Base-by-base conservation (phyloP, 64 coral and sea anemone species). In the Orbicella faveolata region DNA sequence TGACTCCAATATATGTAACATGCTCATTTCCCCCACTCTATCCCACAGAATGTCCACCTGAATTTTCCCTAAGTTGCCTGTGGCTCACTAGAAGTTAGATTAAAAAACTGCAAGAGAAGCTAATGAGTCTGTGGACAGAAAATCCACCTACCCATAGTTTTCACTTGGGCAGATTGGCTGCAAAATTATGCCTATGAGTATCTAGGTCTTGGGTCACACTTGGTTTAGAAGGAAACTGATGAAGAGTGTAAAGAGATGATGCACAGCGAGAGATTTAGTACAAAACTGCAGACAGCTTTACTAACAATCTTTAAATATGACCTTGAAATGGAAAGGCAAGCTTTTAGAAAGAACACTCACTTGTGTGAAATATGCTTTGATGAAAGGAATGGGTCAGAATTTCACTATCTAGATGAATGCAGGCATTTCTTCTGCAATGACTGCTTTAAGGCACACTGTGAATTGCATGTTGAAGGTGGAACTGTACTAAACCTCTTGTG, bases 351-450 rank as follows among this genome's bases (percentile, higher is more conserved):
- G 54, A 74, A n/a, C 1, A 79, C 1, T 15, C 96, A 98, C 75
- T 88, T 76, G 66, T 98, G 96, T 90, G 74, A 98, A 39, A 90
- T 98, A 72, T 98, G 96, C 72, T 91, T 95, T 79, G 96, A 98
- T 66, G 94, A 92, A 78, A 92, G 89, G 76, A 79, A 95, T 77
- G 96, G 93, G 0, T 39, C 18, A 63, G 89, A 88, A 37, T 98
- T 98, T 87, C 90, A 91, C n/a, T 95, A 95, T 66, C 83, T 98
- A 52, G 89, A 92, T 44, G 93, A 93, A 70, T 98, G 96, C 48
- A 53, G 37, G 21, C 96, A 98, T 62, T 95, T 78, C 52, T 98
- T 94, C 68, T 98, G 96, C 67, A 80, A 61, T 48, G 93, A 98
- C 12, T 98, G 96, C 75, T 78, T 95, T 75, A 87, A 37, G 3